Percentiles rank a stretch among this genome's conserved stretches.
Conservation (phyloP, 1,140 invertebrate species). For the Papilio machaon region DNA sequence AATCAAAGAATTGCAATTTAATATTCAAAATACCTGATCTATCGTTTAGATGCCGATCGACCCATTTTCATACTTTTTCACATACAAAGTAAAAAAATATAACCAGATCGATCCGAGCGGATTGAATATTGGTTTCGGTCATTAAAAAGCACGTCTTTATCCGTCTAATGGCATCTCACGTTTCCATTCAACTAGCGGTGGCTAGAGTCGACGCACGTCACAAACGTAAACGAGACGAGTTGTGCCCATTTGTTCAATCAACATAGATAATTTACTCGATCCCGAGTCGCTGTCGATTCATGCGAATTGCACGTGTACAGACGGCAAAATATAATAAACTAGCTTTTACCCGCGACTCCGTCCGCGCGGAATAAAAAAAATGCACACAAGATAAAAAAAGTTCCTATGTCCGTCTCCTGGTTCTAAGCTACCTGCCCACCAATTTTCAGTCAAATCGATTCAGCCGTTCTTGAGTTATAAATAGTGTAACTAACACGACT, state of each 20-base stretch:
- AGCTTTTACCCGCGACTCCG: no score
- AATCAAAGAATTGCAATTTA: no score
- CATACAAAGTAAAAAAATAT: background rate
- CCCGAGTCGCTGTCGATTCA: constrained; percentile 63
- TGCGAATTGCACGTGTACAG: constrained; percentile 49
- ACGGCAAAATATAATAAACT: constrained; percentile 48
- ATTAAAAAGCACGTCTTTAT: background rate
- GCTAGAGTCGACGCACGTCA: background rate
- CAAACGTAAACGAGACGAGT: constrained; percentile 38
- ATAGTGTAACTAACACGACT: no score
- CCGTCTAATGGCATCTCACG: background rate
- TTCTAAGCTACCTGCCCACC: no score
- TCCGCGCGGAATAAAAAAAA: no score
- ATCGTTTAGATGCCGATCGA: no score
- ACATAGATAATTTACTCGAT: constrained; percentile 70
- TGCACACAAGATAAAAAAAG: no score
- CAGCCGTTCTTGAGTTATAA: no score
- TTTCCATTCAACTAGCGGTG: background rate
- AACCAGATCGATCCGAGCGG: background rate
- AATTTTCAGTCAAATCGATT: no score
- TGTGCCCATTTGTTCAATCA: constrained; percentile 73
- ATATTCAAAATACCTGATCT: no score
- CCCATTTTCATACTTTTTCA: no score
- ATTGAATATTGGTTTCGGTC: background rate
- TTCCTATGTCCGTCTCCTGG: no score